These are phyloP conservation scores for Gila robusta DNA, from an alignment of 2,797 vertebrate genomes.

Conservation along the genomic window DNA sequence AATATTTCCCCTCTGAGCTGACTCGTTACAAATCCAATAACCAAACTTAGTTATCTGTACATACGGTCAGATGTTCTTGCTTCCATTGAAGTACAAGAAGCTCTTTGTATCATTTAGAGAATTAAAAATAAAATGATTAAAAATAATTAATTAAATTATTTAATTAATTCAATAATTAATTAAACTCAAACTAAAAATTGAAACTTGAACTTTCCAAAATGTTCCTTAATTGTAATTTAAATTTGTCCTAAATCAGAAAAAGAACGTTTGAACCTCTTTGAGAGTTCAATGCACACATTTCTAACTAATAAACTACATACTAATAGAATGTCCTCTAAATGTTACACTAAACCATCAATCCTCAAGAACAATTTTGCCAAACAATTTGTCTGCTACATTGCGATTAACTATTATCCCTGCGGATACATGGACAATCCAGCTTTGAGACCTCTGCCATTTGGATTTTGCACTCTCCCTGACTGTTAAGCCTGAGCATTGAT, in stretches of 20 bases:
- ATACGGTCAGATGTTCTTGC: not conserved
- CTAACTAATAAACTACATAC: not conserved
- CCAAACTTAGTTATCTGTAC: not conserved
- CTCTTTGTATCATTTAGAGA: not conserved
- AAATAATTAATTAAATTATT: not conserved
- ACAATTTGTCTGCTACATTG: constrained; percentile 27
- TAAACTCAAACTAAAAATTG: not conserved
- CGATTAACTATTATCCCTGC: constrained; percentile 16
- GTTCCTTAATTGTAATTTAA: not conserved
- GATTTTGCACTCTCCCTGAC: constrained; percentile 41
- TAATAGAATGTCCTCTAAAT: not conserved
- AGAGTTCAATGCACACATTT: not conserved
- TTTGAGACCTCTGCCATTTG: constrained; percentile 44
- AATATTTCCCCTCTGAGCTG: too few species aligned
- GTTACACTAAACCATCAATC: constrained; percentile 25
- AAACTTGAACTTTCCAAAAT: not conserved
- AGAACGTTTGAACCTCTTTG: not conserved
- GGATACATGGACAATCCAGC: constrained; percentile 27
- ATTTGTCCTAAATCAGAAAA: not conserved
- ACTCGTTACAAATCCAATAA: too few species aligned
- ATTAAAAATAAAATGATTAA: not conserved
- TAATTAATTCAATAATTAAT: too few species aligned
- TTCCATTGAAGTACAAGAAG: not conserved
- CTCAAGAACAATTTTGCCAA: constrained; percentile 17
- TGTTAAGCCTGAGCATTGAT: constrained; percentile 44